Base-by-base conservation (phyloP, 2,888 invertebrate genomes). In the Melieria picta region DNA sequence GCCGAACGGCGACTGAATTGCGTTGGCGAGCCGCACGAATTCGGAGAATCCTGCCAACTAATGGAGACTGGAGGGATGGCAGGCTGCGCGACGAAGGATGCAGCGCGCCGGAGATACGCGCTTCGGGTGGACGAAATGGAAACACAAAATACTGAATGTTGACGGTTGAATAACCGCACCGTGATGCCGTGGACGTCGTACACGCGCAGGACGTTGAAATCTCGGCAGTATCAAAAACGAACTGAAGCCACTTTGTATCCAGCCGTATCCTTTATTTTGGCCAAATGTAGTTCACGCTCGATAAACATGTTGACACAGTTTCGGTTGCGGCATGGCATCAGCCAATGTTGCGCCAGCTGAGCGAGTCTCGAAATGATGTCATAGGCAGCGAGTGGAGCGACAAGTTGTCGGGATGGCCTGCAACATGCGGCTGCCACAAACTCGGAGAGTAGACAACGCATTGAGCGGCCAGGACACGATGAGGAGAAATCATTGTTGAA, bases 171-270 rank as follows among this genome's bases (percentile, higher is more conserved):
- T 58, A 43, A 58, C 42, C 5, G 11, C 43, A 58, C 58, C 58
- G 43, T 58, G 13, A 45, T 60, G 47, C 60, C 60, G 50, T 55
- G 58, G 52, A 30, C 42, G 30, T 47, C 42, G 47, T 69, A 52
- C 5, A 52, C 11, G 50, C 30, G 30, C 30, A 69, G 68, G 11
- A 43, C 78, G 82, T 80, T 81, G 78, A 80, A 84, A 81, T 81
- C 84, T 79, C 77, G 73, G 78, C 80, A 76, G 80, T 78, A 78
- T 77, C 81, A 80, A 82, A 81, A 79, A 69, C 76, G 74, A 69
- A 83, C 83, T 83, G 81, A 83, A 80, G 80, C 74, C 76, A 78
- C 77, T 77, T 74, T 67, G 76, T 71, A 78, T 81, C 79, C 77
- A 78, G 78, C 78, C 77, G 76, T 77, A 80, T 80, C 79, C 82